These are phyloP conservation scores for Catharus ustulatus DNA, from an alignment of 2,797 vertebrate genomes.

Conservation along the genomic window DNA sequence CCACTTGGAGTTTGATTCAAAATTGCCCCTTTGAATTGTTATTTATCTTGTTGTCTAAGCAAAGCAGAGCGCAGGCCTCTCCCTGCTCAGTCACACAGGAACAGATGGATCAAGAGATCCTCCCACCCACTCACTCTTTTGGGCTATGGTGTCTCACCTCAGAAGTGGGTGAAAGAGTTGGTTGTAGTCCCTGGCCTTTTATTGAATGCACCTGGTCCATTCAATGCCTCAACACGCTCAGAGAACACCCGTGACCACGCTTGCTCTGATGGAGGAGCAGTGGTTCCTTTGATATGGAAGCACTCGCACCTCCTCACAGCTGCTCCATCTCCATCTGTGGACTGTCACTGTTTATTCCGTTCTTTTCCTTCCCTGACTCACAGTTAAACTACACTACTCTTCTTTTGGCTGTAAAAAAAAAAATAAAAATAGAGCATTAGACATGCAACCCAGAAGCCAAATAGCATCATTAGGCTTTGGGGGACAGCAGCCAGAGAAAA, in stretches of 20 bases:
- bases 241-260: not conserved
- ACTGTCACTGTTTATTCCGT: not conserved
- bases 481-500: not conserved
- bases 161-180: constrained; percentile 1
- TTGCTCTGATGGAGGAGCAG: not conserved
- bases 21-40: not conserved
- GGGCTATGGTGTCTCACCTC: not conserved
- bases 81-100: not conserved
- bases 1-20: not conserved
- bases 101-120: not conserved
- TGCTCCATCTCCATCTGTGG: not conserved
- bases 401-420: not conserved
- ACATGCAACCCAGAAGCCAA: not conserved
- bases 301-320: not conserved
- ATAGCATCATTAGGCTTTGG: not conserved
- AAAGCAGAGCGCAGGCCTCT: not conserved
- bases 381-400: not conserved
- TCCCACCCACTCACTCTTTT: not conserved
- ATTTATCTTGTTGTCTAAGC: not conserved
- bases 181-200: not conserved
- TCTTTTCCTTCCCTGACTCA: not conserved
- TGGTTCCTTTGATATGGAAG: not conserved
- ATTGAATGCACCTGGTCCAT: not conserved
- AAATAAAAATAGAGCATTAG: not conserved
- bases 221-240: not conserved